Evolutionary conservation across 2,888 invertebrate genomes (phyloP).

Genomic region (Plagodis pulveraria): DNA sequence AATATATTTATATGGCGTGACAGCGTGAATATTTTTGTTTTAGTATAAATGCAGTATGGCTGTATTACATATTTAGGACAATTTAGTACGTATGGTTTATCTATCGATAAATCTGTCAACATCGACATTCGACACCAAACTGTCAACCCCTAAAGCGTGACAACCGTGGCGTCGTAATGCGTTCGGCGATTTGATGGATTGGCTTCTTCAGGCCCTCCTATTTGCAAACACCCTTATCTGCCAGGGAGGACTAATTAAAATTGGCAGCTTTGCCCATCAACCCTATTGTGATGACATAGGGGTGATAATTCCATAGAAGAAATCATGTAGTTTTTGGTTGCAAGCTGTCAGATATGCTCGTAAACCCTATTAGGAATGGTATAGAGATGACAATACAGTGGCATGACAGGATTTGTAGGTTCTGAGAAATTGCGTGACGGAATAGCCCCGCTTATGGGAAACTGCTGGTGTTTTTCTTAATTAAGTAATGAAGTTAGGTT

Average conservation of each 20-base stretch:
- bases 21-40: no score
- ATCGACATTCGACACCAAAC: conserved; percentile 1
- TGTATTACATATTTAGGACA: no score
- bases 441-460: conserved; percentile 28
- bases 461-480: conserved; percentile 27
- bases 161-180: conserved; percentile 81
- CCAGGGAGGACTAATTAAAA: conserved; percentile 78
- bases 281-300: conserved; percentile 43
- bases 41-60: no score
- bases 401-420: background rate
- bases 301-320: conserved; percentile 25
- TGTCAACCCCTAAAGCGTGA: conserved; percentile 55
- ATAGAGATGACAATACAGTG: conserved; percentile 14
- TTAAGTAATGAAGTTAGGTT: conserved; percentile 33
- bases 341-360: conserved; percentile 15
- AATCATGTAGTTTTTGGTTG: conserved; percentile 9
- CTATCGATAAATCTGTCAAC: conserved; percentile 27
- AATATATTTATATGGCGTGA: no score
- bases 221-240: conserved; percentile 84
- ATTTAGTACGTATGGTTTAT: background rate
- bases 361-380: background rate
- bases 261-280: conserved; percentile 53
- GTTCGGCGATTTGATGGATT: conserved; percentile 83
- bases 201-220: conserved; percentile 83
- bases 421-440: conserved; percentile 26